Base-by-base conservation (phyloP, 53 echinoderm and acorn worm species). In the Patiria pectinifera region DNA sequence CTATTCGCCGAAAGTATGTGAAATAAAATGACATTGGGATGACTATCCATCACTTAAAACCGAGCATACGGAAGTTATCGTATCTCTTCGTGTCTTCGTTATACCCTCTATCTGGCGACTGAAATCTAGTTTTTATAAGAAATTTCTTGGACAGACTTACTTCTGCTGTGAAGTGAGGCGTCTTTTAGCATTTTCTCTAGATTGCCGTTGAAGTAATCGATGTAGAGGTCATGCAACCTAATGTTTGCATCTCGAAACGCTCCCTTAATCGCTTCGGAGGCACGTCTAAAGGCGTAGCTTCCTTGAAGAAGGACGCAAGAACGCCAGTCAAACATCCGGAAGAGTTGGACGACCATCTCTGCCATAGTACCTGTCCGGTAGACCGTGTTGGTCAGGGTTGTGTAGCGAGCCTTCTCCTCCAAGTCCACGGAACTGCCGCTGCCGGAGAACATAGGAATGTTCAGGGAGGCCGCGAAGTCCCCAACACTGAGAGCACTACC, bases 361-460 rank as follows among this genome's bases (percentile, higher is more conserved):
- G 86, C 86, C 86, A 86, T 71, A 21, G 86, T 86, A 21, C 48
- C 71, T 3, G 86, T 69, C 35, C 71, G 69, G 21, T 53, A 82
- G 0, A 82, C 83, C 86, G 48, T 35, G 70, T 86, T 69, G 13
- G 93, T 94, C n/a, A 96, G 78, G 7, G 94, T 96, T 0, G 86
- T 76, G 58, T 84, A 94, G 0, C 96, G 88, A 7, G 22, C 72
- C 24, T 94, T 94, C 44, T 94, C 85, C 26, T 96, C 96, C 59
- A 96, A 69, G 4, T 78, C 89, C 15, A 58, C 24, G 0, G 93
- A 22, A 11, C 53, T 48, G 63, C n/a, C 35, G 59, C 91, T 49
- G 71, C 86, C 6, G 93, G 95, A 91, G 12, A 97, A 77, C 45
- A 96, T 87, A 23, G 94, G 95, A 11, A 97, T 79, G 75, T 96